Evolutionary conservation across 2,888 invertebrate genomes (phyloP).

Genomic region (Sycophila texana): DNA sequence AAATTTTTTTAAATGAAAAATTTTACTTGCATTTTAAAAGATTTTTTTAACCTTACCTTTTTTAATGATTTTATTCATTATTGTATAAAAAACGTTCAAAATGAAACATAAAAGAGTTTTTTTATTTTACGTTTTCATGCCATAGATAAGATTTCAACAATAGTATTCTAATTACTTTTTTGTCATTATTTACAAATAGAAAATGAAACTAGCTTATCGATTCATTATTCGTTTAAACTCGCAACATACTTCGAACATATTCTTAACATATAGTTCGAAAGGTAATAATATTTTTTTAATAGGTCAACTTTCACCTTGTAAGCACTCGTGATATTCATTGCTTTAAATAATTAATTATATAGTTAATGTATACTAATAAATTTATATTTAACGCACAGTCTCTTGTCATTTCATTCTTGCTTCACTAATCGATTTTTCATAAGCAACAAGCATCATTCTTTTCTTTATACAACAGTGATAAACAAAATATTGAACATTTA

Average conservation of each 20-base stretch:
- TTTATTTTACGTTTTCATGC: slow-evolving; percentile 1
- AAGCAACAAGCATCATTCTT: slow-evolving; percentile 8
- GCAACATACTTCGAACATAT: neutral
- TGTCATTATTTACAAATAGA: slow-evolving; percentile 29
- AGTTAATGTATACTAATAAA: slow-evolving; percentile 30
- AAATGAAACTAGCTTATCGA: slow-evolving; percentile 34
- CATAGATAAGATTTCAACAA: neutral
- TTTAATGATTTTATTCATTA: neutral
- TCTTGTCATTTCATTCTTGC: slow-evolving; percentile 30
- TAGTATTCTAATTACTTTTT: slow-evolving; percentile 1
- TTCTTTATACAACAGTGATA: slow-evolving; percentile 3
- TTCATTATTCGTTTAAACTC: neutral
- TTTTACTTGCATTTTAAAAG: slow-evolving; percentile 8
- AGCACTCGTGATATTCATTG: slow-evolving; percentile 31
- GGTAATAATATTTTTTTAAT: slow-evolving; percentile 30
- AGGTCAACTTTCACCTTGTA: slow-evolving; percentile 24
- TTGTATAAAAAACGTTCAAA: slow-evolving; percentile 28
- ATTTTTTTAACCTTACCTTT: neutral
- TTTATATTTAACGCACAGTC: slow-evolving; percentile 42
- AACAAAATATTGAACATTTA: neutral
- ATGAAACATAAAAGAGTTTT: neutral
- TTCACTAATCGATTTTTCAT: slow-evolving; percentile 11
- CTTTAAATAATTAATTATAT: slow-evolving; percentile 35
- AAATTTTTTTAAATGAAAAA: neutral
- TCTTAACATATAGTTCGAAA: slow-evolving; percentile 9